A percentile compares a stretch with the other conserved stretches of the same genome.
phyloP scores from a whole-genome alignment of 2,888 invertebrate genomes.

The Auanema freiburgensis region DNA sequence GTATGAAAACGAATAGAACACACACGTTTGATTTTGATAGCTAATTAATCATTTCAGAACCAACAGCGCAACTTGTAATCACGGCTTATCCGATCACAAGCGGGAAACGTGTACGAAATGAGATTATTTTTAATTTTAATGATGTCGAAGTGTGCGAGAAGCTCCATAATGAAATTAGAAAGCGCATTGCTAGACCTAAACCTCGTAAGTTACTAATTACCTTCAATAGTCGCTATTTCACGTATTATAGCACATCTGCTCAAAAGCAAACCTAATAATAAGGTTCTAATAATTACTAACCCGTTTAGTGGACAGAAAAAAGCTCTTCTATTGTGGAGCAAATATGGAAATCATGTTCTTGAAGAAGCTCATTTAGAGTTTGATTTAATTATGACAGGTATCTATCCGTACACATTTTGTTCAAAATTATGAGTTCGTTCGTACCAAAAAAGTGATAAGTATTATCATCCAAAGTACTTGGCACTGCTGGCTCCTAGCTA shows the following conservation, averaged over 20 bases:
- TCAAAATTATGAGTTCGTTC: background rate
- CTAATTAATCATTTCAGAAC: too few relatives aligned
- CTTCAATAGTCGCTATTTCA: slow-evolving; percentile 1
- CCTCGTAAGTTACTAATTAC: background rate
- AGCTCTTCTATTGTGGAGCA: slow-evolving; percentile 19
- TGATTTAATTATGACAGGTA: slow-evolving; percentile 33
- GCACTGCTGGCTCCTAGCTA: background rate
- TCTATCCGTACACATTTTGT: too few relatives aligned
- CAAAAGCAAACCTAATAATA: background rate
- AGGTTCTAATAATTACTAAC: slow-evolving; percentile 36
- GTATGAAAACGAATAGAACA: too few relatives aligned
- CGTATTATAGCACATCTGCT: slow-evolving; percentile 22
- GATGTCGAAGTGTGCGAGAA: too few relatives aligned
- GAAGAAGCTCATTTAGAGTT: slow-evolving; percentile 25
- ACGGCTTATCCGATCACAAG: too few relatives aligned
- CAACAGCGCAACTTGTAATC: too few relatives aligned
- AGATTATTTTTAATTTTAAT: too few relatives aligned
- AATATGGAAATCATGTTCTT: slow-evolving; percentile 20
- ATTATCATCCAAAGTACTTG: slow-evolving; percentile 1
- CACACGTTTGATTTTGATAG: too few relatives aligned
- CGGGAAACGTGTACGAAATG: too few relatives aligned
- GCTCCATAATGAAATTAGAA: too few relatives aligned
- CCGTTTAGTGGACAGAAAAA: slow-evolving; percentile 41
- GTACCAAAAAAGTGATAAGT: background rate
- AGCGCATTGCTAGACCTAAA: too few relatives aligned